Base-by-base conservation (phyloP, 2,888 invertebrate genomes). In the Hermaeophaga mercurialis region DNA sequence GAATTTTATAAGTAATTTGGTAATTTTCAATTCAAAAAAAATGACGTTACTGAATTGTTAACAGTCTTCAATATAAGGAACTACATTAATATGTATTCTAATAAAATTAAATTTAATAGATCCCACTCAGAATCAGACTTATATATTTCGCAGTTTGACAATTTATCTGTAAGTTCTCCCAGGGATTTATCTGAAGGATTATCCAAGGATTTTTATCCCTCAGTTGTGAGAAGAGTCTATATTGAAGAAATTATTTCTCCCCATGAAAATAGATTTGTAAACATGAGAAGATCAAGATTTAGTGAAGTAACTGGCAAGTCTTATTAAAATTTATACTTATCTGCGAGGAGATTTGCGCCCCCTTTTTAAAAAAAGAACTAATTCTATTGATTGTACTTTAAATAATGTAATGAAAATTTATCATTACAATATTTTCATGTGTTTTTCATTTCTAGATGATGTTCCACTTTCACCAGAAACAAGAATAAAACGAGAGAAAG, bases 91-190 rank as follows among this genome's bases (percentile, higher is more conserved):
- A 41, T 41, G 41, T 34, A 34, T 34, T 11, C 2, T 14, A 14
- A 7, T 14, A 43, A 22, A 24, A 56, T 47, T 17, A 54, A 24
- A 44, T 36, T 62, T 18, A 62, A 62, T 15, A 57, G 53, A 43
- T 62, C 62, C 18, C 48, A 45, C 44, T 62, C 62, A 7, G 62
- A 62, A 53, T 53, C 59, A 5, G 62, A 62, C 31, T 34, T 62
- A 8, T 36, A 44, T 22, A 54, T 48, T 11, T 17, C 39, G 17
- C 34, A 56, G 22, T 59, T 46, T 54, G 50, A 47, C 14, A 50
- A 56, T 33, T 44, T 43, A 18, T 22, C 43, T 5, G 43, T 52
- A 14, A 34, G 44, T 44, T 49, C 39, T 28, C 34, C 33, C 3
- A 43, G 14, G 11, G 17, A 34, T 52, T 43, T 24, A 8, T 3